Evolutionary conservation across 2,888 invertebrate species (phyloP), one percentile per base, ranked within the genome.

Genomic region (Hirtodrosophila alboralis): DNA sequence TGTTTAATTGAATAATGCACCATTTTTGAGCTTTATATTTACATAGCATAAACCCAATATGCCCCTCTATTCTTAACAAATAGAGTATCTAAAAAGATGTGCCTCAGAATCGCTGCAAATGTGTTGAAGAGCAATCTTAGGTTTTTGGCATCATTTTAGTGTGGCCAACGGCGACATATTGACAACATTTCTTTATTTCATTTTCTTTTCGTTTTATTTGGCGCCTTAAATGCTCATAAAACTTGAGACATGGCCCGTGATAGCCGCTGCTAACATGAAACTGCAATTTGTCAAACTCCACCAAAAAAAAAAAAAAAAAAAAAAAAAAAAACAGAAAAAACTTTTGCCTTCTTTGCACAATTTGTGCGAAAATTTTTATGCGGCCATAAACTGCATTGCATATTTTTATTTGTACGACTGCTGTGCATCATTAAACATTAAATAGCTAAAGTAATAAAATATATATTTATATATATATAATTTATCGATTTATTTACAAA

Each of bases 151-250:
- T 27, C 9, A 54, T 38, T 40, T 40, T 33, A 49, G 28, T 7
- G 21, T 23, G n/a, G n/a, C 7, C 21, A 10, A 10, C 27, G 47
- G 30, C 14, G 49, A 40, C 44, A 44, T 37, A 18, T 67, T 59
- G 53, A 37, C 56, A 54, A 23, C 5, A 21, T 23, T 23, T 23
- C 23, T 7, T 23, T 23, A 1, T 23, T 23, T 23, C 7, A 1
- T 23, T 23, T 23, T 23, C 7, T 4, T 23, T 7, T 27, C 58
- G 30, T 74, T 69, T 66, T 77, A 68, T 78, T 73, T 58, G 58
- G 43, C 59, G 53, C 62, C 66, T 65, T 70, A 60, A 74, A 77
- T 37, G 66, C 45, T 56, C 75, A 62, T 69, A 77, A 75, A 75
- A 70, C 51, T 66, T 54, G 53, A 30, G 53, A 37, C 41, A 56